Base-by-base conservation (phyloP, 2,113 vertebrate genomes). In the Pristiophorus japonicus region DNA sequence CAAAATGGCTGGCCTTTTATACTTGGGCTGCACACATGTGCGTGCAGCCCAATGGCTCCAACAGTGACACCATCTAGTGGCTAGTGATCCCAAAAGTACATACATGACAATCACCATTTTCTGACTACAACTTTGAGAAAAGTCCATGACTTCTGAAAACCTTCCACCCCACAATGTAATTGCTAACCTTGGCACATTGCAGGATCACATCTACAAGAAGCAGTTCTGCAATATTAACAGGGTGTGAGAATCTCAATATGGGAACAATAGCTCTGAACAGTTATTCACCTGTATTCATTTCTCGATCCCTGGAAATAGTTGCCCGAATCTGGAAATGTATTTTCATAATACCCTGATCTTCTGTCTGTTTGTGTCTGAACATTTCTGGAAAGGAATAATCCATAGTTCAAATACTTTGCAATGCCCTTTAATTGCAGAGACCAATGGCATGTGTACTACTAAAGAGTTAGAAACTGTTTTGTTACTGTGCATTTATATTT, bases 221-320 rank as follows among this genome's bases (percentile, higher is more conserved):
- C n/a, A 81, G 14, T 38, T 63, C 59, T 91, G 59, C 88, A 91
- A 20, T 3, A 92, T 42, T 14, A 59, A 63, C 59, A 62, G 55
- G 59, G n/a, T 45, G 4, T 16, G 47, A 34, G 66, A 94, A 51
- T 51, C 24, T 47, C 66, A 51, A 94, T 6, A 70, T 51, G 30
- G 42, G 10, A 47, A 70, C 42, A 51, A 70, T 94, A 51, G 3
- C 42, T 34, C 42, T 47, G 14, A 73, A 51, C 7, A 2, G 16
- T 51, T 51, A 94, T 51, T 94, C 63, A 96, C 96, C 96, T 96
- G 95, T 81, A 94, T 75, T 96, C 96, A 95, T 90, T 95, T 75
- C 45, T 96, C 62, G 55, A 92, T 45, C 95, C 95, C 27, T 96
- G 96, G 16, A 95, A 65, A 66, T 75, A 85, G 65, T 95, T 93